Conservation (phyloP, 2,888 invertebrate genomes). For the Antitype chi region DNA sequence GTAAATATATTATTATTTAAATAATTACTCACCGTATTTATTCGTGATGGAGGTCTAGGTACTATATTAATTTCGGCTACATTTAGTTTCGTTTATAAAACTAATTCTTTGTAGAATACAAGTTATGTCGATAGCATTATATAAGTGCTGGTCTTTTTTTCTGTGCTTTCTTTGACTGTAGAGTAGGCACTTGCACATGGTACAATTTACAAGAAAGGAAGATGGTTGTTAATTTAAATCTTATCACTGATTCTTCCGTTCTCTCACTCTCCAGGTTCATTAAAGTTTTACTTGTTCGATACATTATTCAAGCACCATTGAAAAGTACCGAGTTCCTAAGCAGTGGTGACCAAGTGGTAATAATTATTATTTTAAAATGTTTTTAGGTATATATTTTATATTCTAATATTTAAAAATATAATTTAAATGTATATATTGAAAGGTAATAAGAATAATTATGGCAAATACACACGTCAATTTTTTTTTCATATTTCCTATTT, state of each 20-base stretch:
- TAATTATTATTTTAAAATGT: background rate
- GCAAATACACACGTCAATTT: too few relatives aligned
- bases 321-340: constrained; percentile 23
- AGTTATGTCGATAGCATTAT: constrained; percentile 31
- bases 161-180: constrained; percentile 28
- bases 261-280: constrained; percentile 2
- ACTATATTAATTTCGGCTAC: constrained; percentile 48
- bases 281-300: constrained; percentile 6
- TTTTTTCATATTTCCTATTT: too few relatives aligned
- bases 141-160: constrained; percentile 13
- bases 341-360: constrained; percentile 25
- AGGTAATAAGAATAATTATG: too few relatives aligned
- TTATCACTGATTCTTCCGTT: background rate
- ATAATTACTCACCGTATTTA: constrained; percentile 27
- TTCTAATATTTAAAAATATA: too few relatives aligned
- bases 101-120: constrained; percentile 59
- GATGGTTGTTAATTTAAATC: background rate
- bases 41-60: constrained; percentile 11
- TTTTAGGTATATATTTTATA: background rate
- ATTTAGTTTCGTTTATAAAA: constrained; percentile 60
- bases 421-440: too few relatives aligned
- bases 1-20: constrained; percentile 43
- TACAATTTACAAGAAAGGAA: background rate
- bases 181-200: background rate
- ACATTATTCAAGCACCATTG: background rate